These are phyloP conservation scores for Oryzias woworae DNA, from an alignment of 2,113 vertebrate genomes.

Conservation along the genomic window DNA sequence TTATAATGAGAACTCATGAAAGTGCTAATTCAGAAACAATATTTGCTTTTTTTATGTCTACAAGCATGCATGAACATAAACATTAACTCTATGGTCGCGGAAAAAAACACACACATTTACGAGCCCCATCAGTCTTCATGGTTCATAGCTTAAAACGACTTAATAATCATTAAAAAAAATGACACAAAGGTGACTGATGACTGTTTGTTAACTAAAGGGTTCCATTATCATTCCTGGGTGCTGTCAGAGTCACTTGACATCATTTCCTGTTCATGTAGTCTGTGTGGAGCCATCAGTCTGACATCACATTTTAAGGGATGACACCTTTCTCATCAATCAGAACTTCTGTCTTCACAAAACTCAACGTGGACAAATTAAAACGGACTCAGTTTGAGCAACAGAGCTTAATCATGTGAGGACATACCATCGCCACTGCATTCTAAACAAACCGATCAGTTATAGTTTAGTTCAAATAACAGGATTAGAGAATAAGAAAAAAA, in stretches of 20 bases:
- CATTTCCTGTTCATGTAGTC: constrained; percentile 13
- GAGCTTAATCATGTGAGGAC: neutral
- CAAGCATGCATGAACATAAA: neutral
- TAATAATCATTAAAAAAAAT: constrained; percentile 16
- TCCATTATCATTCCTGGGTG: constrained; percentile 15
- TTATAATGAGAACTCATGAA: neutral
- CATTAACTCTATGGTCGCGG: neutral
- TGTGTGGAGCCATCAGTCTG: too few species aligned
- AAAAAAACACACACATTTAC: neutral
- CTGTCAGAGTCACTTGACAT: constrained; percentile 26
- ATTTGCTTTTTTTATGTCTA: neutral
- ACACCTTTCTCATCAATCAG: constrained; percentile 5
- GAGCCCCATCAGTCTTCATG: constrained; percentile 1
- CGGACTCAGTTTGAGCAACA: neutral
- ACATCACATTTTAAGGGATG: constrained; percentile 2
- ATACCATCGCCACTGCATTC: neutral
- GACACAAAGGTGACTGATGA: constrained; percentile 1
- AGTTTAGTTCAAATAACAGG: neutral
- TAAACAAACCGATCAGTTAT: neutral
- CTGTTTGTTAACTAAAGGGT: constrained; percentile 9
- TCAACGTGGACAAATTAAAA: constrained; percentile 1
- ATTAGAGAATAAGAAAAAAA: neutral
- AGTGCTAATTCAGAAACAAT: neutral
- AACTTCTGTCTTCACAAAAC: neutral
- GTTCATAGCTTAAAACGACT: constrained; percentile 1